Conservation (phyloP, 2,888 invertebrate species). For the Brachyopa scutellaris region DNA sequence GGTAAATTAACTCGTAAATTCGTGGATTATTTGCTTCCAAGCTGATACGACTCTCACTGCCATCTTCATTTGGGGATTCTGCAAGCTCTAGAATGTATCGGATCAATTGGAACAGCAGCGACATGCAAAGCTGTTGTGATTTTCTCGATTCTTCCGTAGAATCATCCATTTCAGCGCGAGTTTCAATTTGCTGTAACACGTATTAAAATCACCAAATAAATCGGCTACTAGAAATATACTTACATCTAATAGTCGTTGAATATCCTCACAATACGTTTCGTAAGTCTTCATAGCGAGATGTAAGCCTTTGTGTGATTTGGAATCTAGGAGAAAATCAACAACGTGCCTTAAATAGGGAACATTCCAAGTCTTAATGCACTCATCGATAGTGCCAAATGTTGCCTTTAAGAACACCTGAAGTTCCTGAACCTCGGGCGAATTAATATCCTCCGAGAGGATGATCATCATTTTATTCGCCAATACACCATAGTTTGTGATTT, state of each 20-base stretch:
- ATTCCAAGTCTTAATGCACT: constrained; percentile 78
- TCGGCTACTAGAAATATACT: constrained; percentile 50
- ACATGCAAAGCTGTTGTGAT: constrained; percentile 77
- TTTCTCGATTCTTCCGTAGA: constrained; percentile 78
- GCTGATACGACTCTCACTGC: constrained; percentile 76
- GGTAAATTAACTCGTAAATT: constrained; percentile 77
- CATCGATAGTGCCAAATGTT: constrained; percentile 77
- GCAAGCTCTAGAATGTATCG: constrained; percentile 77
- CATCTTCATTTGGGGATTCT: constrained; percentile 71
- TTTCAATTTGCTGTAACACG: constrained; percentile 75
- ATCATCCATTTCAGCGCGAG: constrained; percentile 76
- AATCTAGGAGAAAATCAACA: constrained; percentile 79
- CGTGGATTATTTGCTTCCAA: constrained; percentile 78
- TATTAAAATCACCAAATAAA: too few relatives aligned
- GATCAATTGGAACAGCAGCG: constrained; percentile 77
- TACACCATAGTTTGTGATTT: constrained; percentile 78
- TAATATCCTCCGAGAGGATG: constrained; percentile 79
- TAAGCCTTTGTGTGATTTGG: constrained; percentile 76
- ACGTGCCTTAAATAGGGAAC: constrained; percentile 79
- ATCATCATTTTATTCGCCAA: constrained; percentile 80
- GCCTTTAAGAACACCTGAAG: constrained; percentile 78
- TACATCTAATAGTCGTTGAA: constrained; percentile 78
- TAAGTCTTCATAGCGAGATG: constrained; percentile 78
- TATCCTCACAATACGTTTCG: constrained; percentile 77
- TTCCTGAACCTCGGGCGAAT: constrained; percentile 77